Evolutionary conservation across 2,113 vertebrate species (phyloP), one percentile per base, ranked within the genome.

Genomic region (Thamnophis sirtalis): DNA sequence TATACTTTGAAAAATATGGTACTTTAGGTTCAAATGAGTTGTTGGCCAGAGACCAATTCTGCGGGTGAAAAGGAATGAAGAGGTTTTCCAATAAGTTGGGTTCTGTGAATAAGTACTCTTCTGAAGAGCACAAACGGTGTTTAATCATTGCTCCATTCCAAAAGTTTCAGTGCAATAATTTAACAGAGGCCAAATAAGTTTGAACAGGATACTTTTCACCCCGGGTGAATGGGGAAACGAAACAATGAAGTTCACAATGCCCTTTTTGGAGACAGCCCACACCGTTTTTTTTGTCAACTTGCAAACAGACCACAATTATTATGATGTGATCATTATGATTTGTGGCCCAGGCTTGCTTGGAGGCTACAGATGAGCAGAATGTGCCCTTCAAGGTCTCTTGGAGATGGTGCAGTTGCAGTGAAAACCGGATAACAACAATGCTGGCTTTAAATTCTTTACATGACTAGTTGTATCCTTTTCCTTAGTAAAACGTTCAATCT

Each of bases 201-300:
- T 87, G 92, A 91, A 38, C 86, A 93, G 0, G 9, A 56, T 1
- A 4, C 56, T 91, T 56, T 68, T 92, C 33, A 9, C 91, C 88
- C 86, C 55, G 90, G 89, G 87, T 94, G 93, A 95, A 96, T 94
- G 93, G 28, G 85, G 84, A 95, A 86, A 90, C 90, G 58, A 90
- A 95, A 63, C 10, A 49, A 90, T 53, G 51, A 91, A 73, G 95
- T 87, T 95, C 90, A 87, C 28, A 58, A 88, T 93, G 94, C 95
- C 93, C 96, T 49, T 93, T 92, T 68, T 73, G 87, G 63, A 91
- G 90, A 3, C 28, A 4, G 3, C 3, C 5, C 4, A 92, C 68
- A 93, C 85, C 88, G 54, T 43, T 43, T 43, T 11, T 63, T 58
- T 9, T 43, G 60, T 28, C 50, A 17, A 48, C 43, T 93, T 89